Conservation (phyloP, 2,888 invertebrate genomes). For the Molorchus minor region DNA sequence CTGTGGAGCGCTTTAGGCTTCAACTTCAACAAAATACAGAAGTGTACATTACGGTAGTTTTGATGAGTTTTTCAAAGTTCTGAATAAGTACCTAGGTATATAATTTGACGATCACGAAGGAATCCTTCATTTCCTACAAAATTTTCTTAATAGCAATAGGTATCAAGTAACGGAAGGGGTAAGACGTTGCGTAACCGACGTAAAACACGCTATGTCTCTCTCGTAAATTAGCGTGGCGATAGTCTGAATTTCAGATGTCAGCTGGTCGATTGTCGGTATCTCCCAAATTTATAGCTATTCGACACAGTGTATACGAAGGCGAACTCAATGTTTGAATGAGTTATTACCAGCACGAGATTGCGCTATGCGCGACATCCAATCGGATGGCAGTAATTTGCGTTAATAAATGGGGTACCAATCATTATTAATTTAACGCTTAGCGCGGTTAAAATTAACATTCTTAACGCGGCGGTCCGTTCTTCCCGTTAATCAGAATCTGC, state of each 20-base stretch:
- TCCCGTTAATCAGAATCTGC: slow-evolving; percentile 36
- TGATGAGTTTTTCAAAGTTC: no score
- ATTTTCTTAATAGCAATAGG: no score
- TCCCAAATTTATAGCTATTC: slow-evolving; percentile 49
- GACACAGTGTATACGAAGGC: slow-evolving; percentile 48
- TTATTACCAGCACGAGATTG: slow-evolving; percentile 53
- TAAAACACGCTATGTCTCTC: slow-evolving; percentile 6
- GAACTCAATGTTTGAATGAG: slow-evolving; percentile 49
- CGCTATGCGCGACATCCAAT: slow-evolving; percentile 57
- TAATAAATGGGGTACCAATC: slow-evolving; percentile 61
- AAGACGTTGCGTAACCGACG: slow-evolving; percentile 12
- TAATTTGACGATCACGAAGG: no score
- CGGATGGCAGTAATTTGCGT: slow-evolving; percentile 57
- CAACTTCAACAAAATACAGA: no score
- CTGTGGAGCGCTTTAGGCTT: no score
- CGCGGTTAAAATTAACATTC: slow-evolving; percentile 38
- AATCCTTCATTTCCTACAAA: no score
- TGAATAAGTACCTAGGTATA: no score
- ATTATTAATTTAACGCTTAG: slow-evolving; percentile 58
- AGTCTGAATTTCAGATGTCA: slow-evolving; percentile 40
- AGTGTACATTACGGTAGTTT: no score
- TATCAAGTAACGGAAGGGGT: neutral
- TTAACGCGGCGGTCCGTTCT: slow-evolving; percentile 36
- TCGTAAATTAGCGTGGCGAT: slow-evolving; percentile 23
- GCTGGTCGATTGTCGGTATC: slow-evolving; percentile 45